A percentile compares a stretch with the other conserved stretches of the same genome.
Evolutionary conservation across 2,797 vertebrate genomes (phyloP).

Genomic region (Rhinichthys osculus): DNA sequence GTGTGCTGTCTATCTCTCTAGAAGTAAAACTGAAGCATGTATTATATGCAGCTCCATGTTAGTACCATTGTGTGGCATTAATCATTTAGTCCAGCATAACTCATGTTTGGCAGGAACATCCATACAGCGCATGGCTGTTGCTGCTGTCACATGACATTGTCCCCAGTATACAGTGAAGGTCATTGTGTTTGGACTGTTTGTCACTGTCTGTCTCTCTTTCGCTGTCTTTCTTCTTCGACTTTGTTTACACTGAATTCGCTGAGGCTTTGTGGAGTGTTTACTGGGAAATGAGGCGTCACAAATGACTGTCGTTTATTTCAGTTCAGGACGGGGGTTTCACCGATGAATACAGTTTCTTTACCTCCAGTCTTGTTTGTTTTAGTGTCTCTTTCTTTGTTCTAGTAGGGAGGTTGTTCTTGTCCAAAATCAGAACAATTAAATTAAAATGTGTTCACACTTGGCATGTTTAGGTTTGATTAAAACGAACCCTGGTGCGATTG

Average conservation of each 20-base stretch:
- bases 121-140: not conserved
- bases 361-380: not conserved
- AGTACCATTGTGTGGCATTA: not conserved
- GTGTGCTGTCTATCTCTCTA: constrained; percentile 12
- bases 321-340: not conserved
- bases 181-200: constrained; percentile 20
- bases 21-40: not conserved
- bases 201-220: not conserved
- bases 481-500: no score
- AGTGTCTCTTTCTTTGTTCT: not conserved
- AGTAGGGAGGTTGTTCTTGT: not conserved
- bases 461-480: no score
- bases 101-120: constrained; percentile 39
- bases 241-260: constrained; percentile 15
- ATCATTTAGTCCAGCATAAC: not conserved
- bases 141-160: constrained; percentile 18
- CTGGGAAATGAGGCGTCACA: constrained; percentile 20
- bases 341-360: not conserved
- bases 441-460: no score
- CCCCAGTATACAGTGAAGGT: constrained; percentile 38
- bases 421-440: not conserved
- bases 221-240: not conserved
- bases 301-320: constrained; percentile 22
- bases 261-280: constrained; percentile 26
- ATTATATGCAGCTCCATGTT: not conserved